Base-by-base conservation (phyloP, 2,888 invertebrate species). In the Pimpla rufipes region DNA sequence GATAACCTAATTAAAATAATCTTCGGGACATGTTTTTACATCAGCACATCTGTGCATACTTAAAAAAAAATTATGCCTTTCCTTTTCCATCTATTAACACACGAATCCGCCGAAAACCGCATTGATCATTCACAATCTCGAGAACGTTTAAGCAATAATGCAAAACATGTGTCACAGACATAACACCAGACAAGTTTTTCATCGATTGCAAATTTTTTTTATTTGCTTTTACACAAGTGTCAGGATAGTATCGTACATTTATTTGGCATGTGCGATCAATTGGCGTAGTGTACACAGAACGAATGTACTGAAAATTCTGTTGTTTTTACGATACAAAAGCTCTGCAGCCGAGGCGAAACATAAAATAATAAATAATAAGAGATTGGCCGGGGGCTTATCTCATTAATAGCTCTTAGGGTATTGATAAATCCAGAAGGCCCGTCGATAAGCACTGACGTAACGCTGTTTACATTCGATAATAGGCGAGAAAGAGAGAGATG, bases 371-470 rank as follows among this genome's bases (percentile, higher is more conserved):
- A 8, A 47, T 23, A 70, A 35, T 10, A 68, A 16, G 11, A 35
- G 1, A 37, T 6, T 3, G 13, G 47, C 18, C n/a, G 55, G 37
- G 21, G 55, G 23, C 66, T 71, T 57, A 70, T 64, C 47, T 59
- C 40, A 77, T 73, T 71, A 73, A 50, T 35, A 57, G 29, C 50
- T 68, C 59, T 76, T 29, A 29, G 35, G 16, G 47, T 64, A 23
- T 23, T 45, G 77, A 81, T 77, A 73, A 81, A 57, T 77, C 50
- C 5, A n/a, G 3, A 52, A 52, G 81, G 18, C 45, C 16, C 45
- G 13, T 40, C 55, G 66, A 81, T 76, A 70, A 81, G 47, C 52
- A 6, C 11, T 66, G 76, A 77, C 42, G 66, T 71, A 81, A 81
- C 37, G 47, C 42, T 77, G 66, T 81, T 76, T 71, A 47, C 75